Evolutionary conservation across 2,113 vertebrate genomes (phyloP).

Genomic region (Tenrec ecaudatus): DNA sequence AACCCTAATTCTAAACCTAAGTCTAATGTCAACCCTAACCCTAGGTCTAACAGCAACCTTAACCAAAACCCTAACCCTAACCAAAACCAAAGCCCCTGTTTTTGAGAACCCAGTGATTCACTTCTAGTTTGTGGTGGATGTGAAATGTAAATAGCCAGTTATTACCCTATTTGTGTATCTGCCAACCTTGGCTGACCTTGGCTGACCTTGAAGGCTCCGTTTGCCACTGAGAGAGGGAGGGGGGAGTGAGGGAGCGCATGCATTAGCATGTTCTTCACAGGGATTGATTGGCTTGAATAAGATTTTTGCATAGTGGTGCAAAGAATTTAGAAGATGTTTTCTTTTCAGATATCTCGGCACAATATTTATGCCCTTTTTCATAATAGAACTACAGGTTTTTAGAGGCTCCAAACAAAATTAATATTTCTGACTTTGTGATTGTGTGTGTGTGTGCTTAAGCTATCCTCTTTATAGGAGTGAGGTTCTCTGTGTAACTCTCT

Average conservation of each 20-base stretch:
- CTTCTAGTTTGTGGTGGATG: neutral
- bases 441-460: too few species aligned
- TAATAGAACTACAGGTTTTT: constrained; percentile 38
- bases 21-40: too few species aligned
- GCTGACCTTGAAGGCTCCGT: neutral
- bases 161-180: constrained; percentile 18
- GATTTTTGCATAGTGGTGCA: neutral
- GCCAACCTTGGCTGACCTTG: neutral
- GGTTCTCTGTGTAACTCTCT: constrained; percentile 21
- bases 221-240: neutral
- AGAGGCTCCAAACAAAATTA: constrained; percentile 51
- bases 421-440: neutral
- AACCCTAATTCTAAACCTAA: too few species aligned
- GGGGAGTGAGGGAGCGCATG: neutral
- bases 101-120: neutral
- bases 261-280: constrained; percentile 4
- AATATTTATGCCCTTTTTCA: constrained; percentile 22
- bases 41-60: too few species aligned
- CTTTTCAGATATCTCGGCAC: constrained; percentile 33
- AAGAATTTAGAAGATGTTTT: constrained; percentile 38
- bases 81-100: neutral
- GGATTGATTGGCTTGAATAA: constrained; percentile 59
- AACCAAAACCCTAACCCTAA: too few species aligned
- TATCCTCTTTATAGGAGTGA: neutral
- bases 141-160: neutral